Evolutionary conservation across 2,797 vertebrate genomes (phyloP).

Genomic region (Nannoperca australis): DNA sequence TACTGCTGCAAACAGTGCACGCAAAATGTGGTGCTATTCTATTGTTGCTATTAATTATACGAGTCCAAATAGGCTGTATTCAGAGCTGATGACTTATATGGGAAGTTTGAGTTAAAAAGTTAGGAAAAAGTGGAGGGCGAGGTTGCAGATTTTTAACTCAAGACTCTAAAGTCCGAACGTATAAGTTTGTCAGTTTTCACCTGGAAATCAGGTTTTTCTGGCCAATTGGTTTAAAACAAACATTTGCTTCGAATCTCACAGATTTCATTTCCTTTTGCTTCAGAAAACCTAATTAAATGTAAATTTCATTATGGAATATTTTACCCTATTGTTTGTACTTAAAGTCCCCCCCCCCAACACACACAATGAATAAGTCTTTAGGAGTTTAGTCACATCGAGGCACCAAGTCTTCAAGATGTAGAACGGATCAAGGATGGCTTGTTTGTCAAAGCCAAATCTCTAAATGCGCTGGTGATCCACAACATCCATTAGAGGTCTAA

Average conservation of each 20-base stretch:
- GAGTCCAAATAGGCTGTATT: constrained; percentile 29
- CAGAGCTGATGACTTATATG: constrained; percentile 39
- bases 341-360: neutral
- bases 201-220: neutral
- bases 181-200: constrained; percentile 2
- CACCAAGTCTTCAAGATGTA: neutral
- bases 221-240: constrained; percentile 3
- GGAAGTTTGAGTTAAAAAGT: neutral
- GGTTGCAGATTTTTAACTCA: constrained; percentile 3
- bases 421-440: constrained; percentile 9
- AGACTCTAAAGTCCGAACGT: neutral
- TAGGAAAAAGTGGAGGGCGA: neutral
- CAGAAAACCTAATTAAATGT: constrained; percentile 6
- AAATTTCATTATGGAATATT: constrained; percentile 5
- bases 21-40: neutral
- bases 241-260: constrained; percentile 19
- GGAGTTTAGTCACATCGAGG: neutral
- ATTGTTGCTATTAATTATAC: constrained; percentile 9
- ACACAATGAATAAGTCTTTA: neutral
- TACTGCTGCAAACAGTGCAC: constrained; percentile 8
- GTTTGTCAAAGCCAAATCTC: constrained; percentile 22
- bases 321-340: constrained; percentile 17
- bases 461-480: constrained; percentile 1
- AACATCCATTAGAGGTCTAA: constrained; percentile 34
- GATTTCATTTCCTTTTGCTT: neutral